Evolutionary conservation across 1,140 invertebrate genomes (phyloP).

Genomic region (Drosophila mojavensis): DNA sequence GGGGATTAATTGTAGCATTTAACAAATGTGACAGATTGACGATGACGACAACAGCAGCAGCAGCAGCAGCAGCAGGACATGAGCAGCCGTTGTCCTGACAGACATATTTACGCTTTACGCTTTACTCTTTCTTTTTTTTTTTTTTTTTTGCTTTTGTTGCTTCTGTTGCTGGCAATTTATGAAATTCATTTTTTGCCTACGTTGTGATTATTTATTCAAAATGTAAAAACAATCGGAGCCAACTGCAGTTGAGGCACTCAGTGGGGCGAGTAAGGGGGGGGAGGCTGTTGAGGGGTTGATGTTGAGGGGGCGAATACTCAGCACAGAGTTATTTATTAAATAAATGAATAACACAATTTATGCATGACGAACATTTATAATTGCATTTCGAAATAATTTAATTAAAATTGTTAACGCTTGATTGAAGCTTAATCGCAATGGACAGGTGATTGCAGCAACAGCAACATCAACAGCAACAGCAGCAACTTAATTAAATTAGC

Average conservation of each 20-base stretch:
- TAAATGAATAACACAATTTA: constrained; percentile 82
- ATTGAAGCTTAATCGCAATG: constrained; percentile 78
- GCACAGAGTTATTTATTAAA: constrained; percentile 38
- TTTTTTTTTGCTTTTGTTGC: constrained; percentile 1
- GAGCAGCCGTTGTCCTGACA: constrained; percentile 5
- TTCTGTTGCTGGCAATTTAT: constrained; percentile 63
- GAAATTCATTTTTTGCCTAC: constrained; percentile 79
- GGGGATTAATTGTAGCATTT: constrained; percentile 73
- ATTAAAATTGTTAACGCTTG: constrained; percentile 83
- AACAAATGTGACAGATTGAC: constrained; percentile 73
- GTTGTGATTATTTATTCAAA: constrained; percentile 82
- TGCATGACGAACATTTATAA: constrained; percentile 81
- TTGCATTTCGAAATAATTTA: constrained; percentile 83
- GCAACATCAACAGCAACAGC: background rate
- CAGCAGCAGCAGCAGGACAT: constrained; percentile 9
- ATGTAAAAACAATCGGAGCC: constrained; percentile 44
- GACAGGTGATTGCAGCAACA: constrained; percentile 25
- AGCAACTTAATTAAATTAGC: constrained; percentile 75
- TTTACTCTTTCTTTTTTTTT: too few species aligned
- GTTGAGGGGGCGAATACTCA: too few species aligned
- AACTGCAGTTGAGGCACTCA: constrained; percentile 24
- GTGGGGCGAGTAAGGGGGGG: background rate
- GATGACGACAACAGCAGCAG: constrained; percentile 45
- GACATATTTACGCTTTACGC: constrained; percentile 18
- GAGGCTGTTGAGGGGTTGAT: too few species aligned